phyloP scores from a whole-genome alignment of 2,888 invertebrate genomes.

The Pimpla rufipes region DNA sequence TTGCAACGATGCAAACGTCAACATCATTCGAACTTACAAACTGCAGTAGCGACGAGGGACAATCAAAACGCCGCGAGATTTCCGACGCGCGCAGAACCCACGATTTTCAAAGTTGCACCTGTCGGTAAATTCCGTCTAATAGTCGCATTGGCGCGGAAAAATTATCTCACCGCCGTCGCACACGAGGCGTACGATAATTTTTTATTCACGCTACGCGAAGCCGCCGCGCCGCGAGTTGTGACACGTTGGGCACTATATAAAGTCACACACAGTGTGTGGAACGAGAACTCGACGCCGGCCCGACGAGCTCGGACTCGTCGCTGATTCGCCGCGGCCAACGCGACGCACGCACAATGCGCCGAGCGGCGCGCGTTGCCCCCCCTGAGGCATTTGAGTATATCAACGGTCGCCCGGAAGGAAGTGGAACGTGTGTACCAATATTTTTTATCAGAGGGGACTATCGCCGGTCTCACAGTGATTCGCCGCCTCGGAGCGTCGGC shows the following conservation, averaged over 20 bases:
- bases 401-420: constrained; percentile 75
- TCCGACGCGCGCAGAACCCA: too few relatives aligned
- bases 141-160: too few relatives aligned
- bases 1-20: too few relatives aligned
- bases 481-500: neutral
- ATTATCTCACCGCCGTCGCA: too few relatives aligned
- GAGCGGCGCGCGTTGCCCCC: constrained; percentile 7
- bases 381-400: constrained; percentile 41
- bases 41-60: too few relatives aligned
- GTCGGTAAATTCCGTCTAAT: too few relatives aligned
- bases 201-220: too few relatives aligned
- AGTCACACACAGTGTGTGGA: neutral
- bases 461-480: constrained; percentile 35
- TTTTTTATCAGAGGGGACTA: constrained; percentile 62
- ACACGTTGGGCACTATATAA: neutral
- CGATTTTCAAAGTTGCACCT: too few relatives aligned
- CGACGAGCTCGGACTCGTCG: constrained; percentile 26
- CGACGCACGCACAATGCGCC: neutral
- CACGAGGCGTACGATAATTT: too few relatives aligned
- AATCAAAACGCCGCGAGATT: too few relatives aligned
- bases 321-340: neutral
- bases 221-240: neutral
- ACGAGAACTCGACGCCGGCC: neutral
- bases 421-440: constrained; percentile 75
- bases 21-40: too few relatives aligned